phyloP scores from a whole-genome alignment of 1,140 invertebrate species.

The Drosophila cardini region DNA sequence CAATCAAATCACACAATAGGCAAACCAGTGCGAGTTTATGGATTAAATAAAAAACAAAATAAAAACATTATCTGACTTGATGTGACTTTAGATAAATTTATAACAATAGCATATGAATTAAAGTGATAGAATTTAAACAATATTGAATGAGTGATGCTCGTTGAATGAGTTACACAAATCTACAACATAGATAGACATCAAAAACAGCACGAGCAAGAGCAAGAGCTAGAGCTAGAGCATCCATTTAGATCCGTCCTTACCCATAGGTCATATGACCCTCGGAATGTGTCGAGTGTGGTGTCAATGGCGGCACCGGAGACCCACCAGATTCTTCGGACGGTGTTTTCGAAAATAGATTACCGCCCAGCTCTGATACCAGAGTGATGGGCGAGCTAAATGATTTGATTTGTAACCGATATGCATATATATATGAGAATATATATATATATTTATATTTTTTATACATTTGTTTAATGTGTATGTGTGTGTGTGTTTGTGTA shows the following conservation, averaged over 20 bases:
- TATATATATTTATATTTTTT: constrained; percentile 9
- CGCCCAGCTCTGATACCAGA: constrained; percentile 94
- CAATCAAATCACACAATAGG: constrained; percentile 20
- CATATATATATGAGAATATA: neutral
- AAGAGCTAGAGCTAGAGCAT: constrained; percentile 47
- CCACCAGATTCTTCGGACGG: constrained; percentile 92
- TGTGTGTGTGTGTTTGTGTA: constrained; percentile 24
- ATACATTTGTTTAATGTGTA: constrained; percentile 20
- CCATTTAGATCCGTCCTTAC: constrained; percentile 70
- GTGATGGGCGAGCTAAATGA: constrained; percentile 92
- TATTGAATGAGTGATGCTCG: constrained; percentile 3
- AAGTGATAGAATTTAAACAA: neutral
- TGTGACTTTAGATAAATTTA: neutral
- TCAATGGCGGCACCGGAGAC: constrained; percentile 85
- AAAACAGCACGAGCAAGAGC: constrained; percentile 40
- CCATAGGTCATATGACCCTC: constrained; percentile 84
- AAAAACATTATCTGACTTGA: neutral
- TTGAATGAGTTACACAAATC: constrained; percentile 16
- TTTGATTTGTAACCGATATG: constrained; percentile 13
- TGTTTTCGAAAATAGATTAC: constrained; percentile 94
- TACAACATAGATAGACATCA: constrained; percentile 23
- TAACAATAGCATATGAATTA: constrained; percentile 12
- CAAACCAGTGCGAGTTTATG: constrained; percentile 16
- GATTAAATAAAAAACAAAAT: neutral
- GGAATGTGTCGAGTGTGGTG: constrained; percentile 84